Evolutionary conservation across 1,140 invertebrate species (phyloP).

Genomic region (Microplitis demolitor): DNA sequence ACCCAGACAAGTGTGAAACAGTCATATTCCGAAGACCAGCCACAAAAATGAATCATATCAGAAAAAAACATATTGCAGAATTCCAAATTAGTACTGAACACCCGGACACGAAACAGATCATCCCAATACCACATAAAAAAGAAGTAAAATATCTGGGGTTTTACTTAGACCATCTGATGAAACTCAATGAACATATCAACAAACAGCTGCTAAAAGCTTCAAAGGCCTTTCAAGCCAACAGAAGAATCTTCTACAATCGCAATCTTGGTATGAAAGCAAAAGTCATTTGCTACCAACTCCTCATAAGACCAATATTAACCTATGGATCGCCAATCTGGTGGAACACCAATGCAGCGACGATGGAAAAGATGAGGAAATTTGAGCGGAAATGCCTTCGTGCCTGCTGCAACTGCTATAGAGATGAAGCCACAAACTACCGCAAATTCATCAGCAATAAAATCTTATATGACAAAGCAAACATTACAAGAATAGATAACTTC

Average conservation of each 20-base stretch:
- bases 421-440: no score
- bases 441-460: no score
- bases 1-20: constrained; percentile 8
- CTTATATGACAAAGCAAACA: no score
- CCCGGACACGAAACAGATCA: neutral
- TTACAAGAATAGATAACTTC: no score
- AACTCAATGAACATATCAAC: constrained; percentile 7
- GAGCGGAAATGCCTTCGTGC: no score
- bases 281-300: no score
- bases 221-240: constrained; percentile 6
- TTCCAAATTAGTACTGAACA: neutral
- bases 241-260: constrained; percentile 16
- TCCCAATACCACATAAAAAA: constrained; percentile 8
- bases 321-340: no score
- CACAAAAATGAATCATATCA: neutral
- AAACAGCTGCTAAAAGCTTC: constrained; percentile 14
- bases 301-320: no score
- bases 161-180: neutral
- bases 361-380: no score
- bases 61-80: neutral
- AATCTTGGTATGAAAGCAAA: constrained; percentile 14
- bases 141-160: constrained; percentile 21
- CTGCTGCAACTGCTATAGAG: no score
- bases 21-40: neutral
- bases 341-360: no score